Evolutionary conservation across 37 sponge, comb jelly and placozoan genomes (phyloP).

Genomic region (Halisarca cf. caerulea): DNA sequence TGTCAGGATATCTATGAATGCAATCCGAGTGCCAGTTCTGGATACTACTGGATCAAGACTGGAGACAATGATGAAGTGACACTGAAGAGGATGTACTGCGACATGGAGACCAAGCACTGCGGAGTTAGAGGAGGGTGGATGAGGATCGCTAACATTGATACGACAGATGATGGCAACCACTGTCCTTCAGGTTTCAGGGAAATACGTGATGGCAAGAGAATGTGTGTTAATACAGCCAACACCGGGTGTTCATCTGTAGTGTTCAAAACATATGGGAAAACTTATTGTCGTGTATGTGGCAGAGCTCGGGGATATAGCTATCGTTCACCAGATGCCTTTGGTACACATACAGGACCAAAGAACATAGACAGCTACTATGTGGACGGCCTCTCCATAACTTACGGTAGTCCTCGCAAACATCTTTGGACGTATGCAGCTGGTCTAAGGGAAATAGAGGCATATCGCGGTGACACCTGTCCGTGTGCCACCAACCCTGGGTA

Average conservation of each 20-base stretch:
- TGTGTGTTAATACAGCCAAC: no score
- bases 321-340: neutral
- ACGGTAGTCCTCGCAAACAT: neutral
- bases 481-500: neutral
- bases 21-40: neutral
- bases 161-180: neutral
- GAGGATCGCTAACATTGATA: slow-evolving; percentile 4
- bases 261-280: neutral
- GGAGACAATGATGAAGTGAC: neutral
- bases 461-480: neutral
- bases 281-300: neutral
- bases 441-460: neutral
- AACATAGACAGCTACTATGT: neutral
- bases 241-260: neutral
- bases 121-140: slow-evolving; percentile 8
- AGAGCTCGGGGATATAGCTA: neutral
- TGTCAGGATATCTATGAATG: neutral
- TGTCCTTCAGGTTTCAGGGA: neutral
- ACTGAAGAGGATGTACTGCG: no score
- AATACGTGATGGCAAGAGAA: neutral
- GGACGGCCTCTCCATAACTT: neutral
- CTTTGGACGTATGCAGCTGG: slow-evolving; percentile 2
- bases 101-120: neutral
- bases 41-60: slow-evolving; percentile 8
- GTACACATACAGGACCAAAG: neutral